phyloP scores from a whole-genome alignment of 2,113 vertebrate genomes.

The Camarhynchus parvulus region DNA sequence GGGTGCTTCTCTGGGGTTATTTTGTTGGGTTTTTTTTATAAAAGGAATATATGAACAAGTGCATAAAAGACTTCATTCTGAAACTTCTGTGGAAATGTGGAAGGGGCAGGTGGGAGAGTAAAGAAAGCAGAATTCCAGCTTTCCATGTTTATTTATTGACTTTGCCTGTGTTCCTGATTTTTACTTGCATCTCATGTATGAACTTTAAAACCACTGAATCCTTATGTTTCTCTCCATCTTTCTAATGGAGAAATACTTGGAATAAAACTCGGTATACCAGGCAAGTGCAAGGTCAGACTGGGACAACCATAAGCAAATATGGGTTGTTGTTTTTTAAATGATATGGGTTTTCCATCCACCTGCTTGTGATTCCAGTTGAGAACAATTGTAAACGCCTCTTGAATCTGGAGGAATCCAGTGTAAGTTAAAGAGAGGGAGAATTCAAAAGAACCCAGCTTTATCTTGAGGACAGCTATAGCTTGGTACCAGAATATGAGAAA shows the following conservation, averaged over 20 bases:
- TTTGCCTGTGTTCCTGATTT: neutral
- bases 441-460: neutral
- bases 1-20: neutral
- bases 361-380: neutral
- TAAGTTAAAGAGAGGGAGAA: neutral
- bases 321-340: rapidly evolving
- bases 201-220: neutral
- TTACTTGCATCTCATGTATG: neutral
- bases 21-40: neutral
- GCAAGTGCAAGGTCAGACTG: neutral
- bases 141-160: neutral
- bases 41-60: neutral
- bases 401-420: neutral
- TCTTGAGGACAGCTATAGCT: neutral
- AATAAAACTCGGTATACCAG: rapidly evolving
- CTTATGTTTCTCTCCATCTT: rapidly evolving
- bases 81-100: neutral
- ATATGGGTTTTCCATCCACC: neutral
- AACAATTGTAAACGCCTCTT: neutral
- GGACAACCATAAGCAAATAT: neutral
- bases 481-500: neutral
- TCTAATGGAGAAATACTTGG: neutral
- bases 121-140: neutral
- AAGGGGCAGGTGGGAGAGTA: neutral
- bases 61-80: neutral